Conservation (phyloP, 2,888 invertebrate species). For the Muschampia plurimacula region DNA sequence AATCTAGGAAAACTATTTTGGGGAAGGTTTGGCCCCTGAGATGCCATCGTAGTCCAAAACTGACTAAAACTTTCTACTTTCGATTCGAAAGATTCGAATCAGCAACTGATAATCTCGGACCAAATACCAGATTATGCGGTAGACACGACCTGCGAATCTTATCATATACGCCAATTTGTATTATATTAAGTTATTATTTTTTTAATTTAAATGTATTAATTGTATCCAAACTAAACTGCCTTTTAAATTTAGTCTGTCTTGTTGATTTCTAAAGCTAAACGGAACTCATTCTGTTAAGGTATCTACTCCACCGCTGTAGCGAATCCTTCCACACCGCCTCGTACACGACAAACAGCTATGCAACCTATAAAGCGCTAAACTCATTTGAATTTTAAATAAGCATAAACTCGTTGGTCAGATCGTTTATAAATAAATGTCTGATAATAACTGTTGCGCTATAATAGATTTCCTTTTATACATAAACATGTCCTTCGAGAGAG, state of each 20-base stretch:
- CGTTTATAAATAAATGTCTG: slow-evolving; percentile 41
- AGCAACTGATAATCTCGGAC: too few species aligned
- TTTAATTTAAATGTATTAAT: too few species aligned
- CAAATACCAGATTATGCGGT: too few species aligned
- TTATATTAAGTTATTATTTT: too few species aligned
- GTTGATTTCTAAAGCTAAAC: background rate
- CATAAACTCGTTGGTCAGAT: slow-evolving; percentile 40
- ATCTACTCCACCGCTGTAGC: background rate
- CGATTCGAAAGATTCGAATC: too few species aligned
- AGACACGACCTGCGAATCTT: too few species aligned
- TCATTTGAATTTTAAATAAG: slow-evolving; percentile 46
- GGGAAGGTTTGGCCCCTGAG: too few species aligned
- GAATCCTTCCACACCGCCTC: slow-evolving; percentile 7
- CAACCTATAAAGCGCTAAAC: slow-evolving; percentile 29
- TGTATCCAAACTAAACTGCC: background rate
- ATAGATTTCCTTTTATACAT: slow-evolving; percentile 28
- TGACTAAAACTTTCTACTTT: too few species aligned
- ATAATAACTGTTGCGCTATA: slow-evolving; percentile 25
- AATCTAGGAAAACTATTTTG: too few species aligned
- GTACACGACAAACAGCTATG: slow-evolving; percentile 17
- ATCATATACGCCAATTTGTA: too few species aligned
- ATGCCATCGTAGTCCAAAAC: too few species aligned
- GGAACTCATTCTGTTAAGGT: background rate
- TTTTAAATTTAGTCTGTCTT: background rate
- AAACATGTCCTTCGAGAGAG: slow-evolving; percentile 16